Base-by-base conservation (phyloP, 2,888 invertebrate species). In the Tetragnatha montana region DNA sequence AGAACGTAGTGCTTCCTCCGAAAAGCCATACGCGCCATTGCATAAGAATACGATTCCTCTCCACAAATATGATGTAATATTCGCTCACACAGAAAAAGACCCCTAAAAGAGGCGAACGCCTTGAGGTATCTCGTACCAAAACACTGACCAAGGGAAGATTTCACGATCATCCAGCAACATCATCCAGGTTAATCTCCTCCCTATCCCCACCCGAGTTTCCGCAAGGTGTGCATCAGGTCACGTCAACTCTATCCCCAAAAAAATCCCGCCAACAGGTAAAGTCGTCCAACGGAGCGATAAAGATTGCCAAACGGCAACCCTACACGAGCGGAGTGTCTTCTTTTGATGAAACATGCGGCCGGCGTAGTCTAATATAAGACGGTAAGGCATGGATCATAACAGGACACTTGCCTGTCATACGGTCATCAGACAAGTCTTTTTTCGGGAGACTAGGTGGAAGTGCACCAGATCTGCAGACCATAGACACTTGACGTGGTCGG, bases 391-490 rank as follows among this genome's bases (percentile, higher is more conserved):
- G 89, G 89, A 89, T 76, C 81, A 81, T 78, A 82, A 35, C 47
- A 76, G 87, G 71, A 82, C 87, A 88, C 81, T 88, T 81, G 75
- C 60, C 78, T 89, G 85, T 89, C 85, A 85, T 89, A 71, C 89
- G 85, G 85, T 85, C 89, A 85, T 81, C 73, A 51, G 89, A 21
- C 78, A 89, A 51, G 69, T 71, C 71, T 60, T 88, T 86, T 88
- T 87, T 79, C n/a, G 22, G 73, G 35, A 74, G 73, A 51, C 19
- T 68, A 49, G 21, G 35, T 75, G 74, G 35, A 51, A 83, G 22
- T 22, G 17, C 60, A 35, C 35, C 35, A 10, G 60, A 12, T 60
- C 60, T 60, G 60, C 60, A 60, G 60, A 60, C 60, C 8, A 60
- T 17, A 60, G 60, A 60, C 60, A 60, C 10, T 60, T 60, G 14